Base-by-base conservation (phyloP, 2,797 vertebrate species). In the Borostomias antarcticus region DNA sequence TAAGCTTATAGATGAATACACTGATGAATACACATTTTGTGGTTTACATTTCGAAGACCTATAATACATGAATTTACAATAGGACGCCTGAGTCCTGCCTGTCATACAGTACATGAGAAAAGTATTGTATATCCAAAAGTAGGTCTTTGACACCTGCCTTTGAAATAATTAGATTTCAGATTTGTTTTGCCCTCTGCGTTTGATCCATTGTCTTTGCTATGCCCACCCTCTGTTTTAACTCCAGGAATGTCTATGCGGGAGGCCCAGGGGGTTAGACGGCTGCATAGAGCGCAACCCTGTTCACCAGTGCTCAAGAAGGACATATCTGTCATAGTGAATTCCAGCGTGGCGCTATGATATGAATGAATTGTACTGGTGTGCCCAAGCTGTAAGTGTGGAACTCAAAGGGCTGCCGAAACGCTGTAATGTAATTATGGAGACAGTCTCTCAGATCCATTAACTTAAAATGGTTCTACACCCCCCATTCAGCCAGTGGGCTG, bases 351-450 rank as follows among this genome's bases (percentile, higher is more conserved):
- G 70, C 79, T 50, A 66, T 86, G 79, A 91, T 85, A 80, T 86
- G 85, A 92, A 88, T 85, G 85, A 88, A 81, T 80, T 68, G 76
- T 77, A 66, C 70, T 70, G 82, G 78, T 85, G 72, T 66, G 72
- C 56, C 77, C 62, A 64, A 75, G 81, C 76, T 76, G 76, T 70
- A 57, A 78, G 75, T 66, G 80, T 77, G 73, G 69, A 75, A 71
- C 82, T 81, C 82, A 88, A 86, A 89, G 80, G 73, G 68, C 70
- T 73, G 74, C 81, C 86, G 84, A 89, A 86, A 80, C 72, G 77
- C 81, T 82, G 80, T 91, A 90, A 91, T 90, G 85, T 89, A 90
- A 91, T 92, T 91, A 91, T 88, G 88, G 40, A 2, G 13, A 43
- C 40, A 3, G 40, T 43, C 40, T 43, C 40, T 84, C 76, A 82